Evolutionary conservation across 2,113 vertebrate species (phyloP).

Genomic region (Pogonocichla stellata): DNA sequence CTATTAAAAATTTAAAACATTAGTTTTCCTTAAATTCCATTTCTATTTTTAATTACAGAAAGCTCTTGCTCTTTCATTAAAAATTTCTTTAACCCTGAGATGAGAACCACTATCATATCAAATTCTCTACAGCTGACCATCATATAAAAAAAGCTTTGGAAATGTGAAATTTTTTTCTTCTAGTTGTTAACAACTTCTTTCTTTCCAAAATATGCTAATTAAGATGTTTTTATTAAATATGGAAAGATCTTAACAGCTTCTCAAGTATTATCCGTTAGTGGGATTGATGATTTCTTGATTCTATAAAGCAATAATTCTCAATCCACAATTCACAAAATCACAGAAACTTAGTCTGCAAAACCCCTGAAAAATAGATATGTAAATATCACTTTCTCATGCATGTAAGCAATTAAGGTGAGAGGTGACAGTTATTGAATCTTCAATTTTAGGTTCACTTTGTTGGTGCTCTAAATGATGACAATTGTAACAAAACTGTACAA

Average conservation of each 20-base stretch:
- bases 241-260: background rate
- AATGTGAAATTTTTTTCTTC: background rate
- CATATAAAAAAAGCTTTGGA: background rate
- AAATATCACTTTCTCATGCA: background rate
- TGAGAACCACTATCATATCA: background rate
- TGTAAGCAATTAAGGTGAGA: background rate
- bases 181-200: background rate
- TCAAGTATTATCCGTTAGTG: background rate
- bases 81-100: background rate
- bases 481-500: background rate
- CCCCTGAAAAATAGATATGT: background rate
- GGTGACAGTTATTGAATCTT: background rate
- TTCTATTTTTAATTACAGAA: background rate
- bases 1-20: background rate
- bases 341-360: background rate
- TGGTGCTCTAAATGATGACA: background rate
- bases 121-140: background rate
- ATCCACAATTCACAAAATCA: background rate
- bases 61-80: background rate
- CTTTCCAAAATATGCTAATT: background rate
- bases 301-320: background rate
- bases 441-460: background rate
- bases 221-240: background rate
- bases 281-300: background rate
- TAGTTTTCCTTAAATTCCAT: background rate